phyloP scores from a whole-genome alignment of 2,113 vertebrate species.

The Triplophysa dalaica region DNA sequence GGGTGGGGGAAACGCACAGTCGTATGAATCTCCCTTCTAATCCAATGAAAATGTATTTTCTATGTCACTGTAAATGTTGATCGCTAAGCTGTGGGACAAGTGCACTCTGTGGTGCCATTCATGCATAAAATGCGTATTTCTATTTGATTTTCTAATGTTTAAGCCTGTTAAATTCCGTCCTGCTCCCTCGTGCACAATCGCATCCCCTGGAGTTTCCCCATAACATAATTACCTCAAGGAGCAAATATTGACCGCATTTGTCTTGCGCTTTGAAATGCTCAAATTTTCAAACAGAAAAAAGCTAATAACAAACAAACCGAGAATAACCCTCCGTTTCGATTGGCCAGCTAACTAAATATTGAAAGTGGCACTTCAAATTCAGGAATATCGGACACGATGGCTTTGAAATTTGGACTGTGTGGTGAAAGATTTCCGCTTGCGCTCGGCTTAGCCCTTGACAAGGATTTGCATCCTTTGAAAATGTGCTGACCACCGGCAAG shows the following conservation, averaged over 20 bases:
- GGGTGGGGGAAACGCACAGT: conserved; percentile 1
- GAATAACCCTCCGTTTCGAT: neutral
- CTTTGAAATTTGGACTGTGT: conserved; percentile 38
- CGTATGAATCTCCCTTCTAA: conserved; percentile 37
- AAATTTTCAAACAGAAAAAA: conserved; percentile 19
- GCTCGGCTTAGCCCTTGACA: conserved; percentile 38
- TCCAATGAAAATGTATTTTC: conserved; percentile 43
- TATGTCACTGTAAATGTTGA: conserved; percentile 28
- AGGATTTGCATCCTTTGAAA: conserved; percentile 55
- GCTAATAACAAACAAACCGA: neutral
- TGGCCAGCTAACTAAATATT: conserved; percentile 28
- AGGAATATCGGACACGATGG: neutral
- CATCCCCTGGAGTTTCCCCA: conserved; percentile 10
- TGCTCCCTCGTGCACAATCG: conserved; percentile 11
- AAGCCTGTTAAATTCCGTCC: conserved; percentile 34
- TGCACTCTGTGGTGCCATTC: conserved; percentile 36
- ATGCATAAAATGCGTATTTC: conserved; percentile 44
- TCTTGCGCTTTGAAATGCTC: conserved; percentile 36
- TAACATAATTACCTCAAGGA: conserved; percentile 41
- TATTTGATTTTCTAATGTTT: conserved; percentile 47
- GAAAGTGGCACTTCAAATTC: conserved; percentile 3
- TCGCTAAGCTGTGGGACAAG: conserved; percentile 34
- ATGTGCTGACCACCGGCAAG: conserved; percentile 55
- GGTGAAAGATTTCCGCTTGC: conserved; percentile 41
- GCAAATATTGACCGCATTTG: conserved; percentile 52